Conservation (phyloP, 2,113 vertebrate genomes). For the Talpa occidentalis region DNA sequence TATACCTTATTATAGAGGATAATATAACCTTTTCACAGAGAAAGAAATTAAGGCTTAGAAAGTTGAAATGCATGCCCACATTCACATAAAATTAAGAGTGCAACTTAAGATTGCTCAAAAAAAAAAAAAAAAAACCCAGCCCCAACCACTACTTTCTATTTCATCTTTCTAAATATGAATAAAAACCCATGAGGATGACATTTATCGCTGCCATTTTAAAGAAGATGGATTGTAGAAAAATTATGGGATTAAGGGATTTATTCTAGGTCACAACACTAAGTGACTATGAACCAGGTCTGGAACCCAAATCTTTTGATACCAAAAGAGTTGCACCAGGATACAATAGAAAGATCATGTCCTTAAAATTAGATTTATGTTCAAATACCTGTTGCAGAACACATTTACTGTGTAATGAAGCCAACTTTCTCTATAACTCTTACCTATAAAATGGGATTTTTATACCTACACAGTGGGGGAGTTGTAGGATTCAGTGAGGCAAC, state of each 20-base stretch:
- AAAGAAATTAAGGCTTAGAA: conserved; percentile 21
- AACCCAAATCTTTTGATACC: not conserved
- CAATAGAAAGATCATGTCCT: not conserved
- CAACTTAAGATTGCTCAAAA: not conserved
- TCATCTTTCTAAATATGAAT: not conserved
- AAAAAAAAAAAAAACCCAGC: not conserved
- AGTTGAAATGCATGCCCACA: not conserved
- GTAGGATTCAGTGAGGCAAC: not conserved
- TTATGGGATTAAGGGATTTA: not conserved
- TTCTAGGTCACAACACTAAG: not conserved
- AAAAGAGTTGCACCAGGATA: not conserved
- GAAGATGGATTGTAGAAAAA: not conserved
- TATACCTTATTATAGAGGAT: not conserved
- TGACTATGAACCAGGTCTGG: not conserved
- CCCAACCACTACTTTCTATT: not conserved
- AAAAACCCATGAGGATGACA: not conserved
- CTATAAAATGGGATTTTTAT: not conserved
- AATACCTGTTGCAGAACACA: not conserved
- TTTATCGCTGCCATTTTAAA: not conserved
- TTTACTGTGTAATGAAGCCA: not conserved
- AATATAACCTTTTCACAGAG: not conserved
- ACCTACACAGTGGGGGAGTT: not conserved
- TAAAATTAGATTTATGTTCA: not conserved
- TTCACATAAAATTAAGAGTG: not conserved
- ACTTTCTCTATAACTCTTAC: not conserved